phyloP scores from a whole-genome alignment of 2,888 invertebrate species.

The Helobdella robusta region DNA sequence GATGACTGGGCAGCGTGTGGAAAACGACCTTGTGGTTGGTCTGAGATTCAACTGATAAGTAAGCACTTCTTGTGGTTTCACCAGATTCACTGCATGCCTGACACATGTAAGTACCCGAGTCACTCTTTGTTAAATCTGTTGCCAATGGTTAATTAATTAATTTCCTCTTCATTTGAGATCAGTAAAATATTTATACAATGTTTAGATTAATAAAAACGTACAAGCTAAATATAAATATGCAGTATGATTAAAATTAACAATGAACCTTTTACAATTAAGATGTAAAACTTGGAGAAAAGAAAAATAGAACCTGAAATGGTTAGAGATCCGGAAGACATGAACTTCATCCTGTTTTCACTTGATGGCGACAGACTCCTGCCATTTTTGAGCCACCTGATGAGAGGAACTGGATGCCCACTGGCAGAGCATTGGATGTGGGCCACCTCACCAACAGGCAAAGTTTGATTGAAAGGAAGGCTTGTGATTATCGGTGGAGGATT shows the following conservation, averaged over 20 bases:
- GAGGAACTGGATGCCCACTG: constrained; percentile 59
- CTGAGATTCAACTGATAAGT: constrained; percentile 42
- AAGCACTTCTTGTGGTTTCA: constrained; percentile 54
- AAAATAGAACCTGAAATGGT: constrained; percentile 31
- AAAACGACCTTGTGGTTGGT: constrained; percentile 51
- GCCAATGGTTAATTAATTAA: constrained; percentile 9
- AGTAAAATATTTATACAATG: constrained; percentile 21
- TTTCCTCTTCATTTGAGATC: neutral
- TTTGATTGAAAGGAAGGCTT: constrained; percentile 77
- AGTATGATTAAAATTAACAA: no score
- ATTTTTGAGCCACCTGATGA: constrained; percentile 60
- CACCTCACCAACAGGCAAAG: constrained; percentile 65
- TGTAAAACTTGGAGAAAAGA: no score
- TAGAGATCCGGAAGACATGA: constrained; percentile 29
- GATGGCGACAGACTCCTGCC: constrained; percentile 17
- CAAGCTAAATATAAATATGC: no score
- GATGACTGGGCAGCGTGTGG: constrained; percentile 36
- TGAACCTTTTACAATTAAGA: no score
- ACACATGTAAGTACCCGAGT: constrained; percentile 71
- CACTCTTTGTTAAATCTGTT: constrained; percentile 60
- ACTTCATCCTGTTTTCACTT: constrained; percentile 23
- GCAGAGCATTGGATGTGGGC: constrained; percentile 73
- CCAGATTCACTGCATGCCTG: constrained; percentile 70
- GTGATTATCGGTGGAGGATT: constrained; percentile 71
- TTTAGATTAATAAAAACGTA: no score